Base-by-base conservation (phyloP, 2,888 invertebrate species). In the Habroteleia sp. region DNA sequence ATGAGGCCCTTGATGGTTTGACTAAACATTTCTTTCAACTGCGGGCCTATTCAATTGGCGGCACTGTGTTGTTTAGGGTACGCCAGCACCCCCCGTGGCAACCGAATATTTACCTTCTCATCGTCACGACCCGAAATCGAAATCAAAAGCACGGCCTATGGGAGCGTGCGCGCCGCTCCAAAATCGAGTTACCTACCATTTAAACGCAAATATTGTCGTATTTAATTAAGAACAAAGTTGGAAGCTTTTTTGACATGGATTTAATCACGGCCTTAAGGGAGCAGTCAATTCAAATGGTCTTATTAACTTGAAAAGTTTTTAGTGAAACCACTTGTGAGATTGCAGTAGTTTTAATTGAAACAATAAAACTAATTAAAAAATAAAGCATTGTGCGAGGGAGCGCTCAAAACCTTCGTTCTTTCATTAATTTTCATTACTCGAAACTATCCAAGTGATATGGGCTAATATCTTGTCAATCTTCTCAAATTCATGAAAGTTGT, bases 21-120 rank as follows among this genome's bases (percentile, higher is more conserved):
- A 7, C 62, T 41, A 41, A 62, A 62, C 62, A 50, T 48, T 62
- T 50, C 48, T 62, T 62, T 62, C 11, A 62, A 48, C 60, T 39
- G 35, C 29, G 60, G 39, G 48, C 14, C 60, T 48, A 62, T 62
- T 62, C 46, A 62, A 37, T 13, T 3, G 39, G 48, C 60, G 39
- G 1, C 41, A 11, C 6, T 7, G 23, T 8, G 8, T 2, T 7
- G 31, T 16, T 42, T 13, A 7, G 41, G 23, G 31, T 6, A 39
- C 62, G 17, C 37, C n/a, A 20, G 10, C 31, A 11, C 46, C 50
- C 63, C 50, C 50, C 25, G 50, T 50, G 63, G 31, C 41, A 52
- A 10, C 14, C 17, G 31, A 11, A 42, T 63, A 50, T 63, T 63
- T 63, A 63, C 63, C 25, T 50, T 63, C 63, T 41, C 63, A 52